These are phyloP conservation scores for Nothobranchius furzeri DNA, from an alignment of 2,113 vertebrate genomes.

Conservation along the genomic window DNA sequence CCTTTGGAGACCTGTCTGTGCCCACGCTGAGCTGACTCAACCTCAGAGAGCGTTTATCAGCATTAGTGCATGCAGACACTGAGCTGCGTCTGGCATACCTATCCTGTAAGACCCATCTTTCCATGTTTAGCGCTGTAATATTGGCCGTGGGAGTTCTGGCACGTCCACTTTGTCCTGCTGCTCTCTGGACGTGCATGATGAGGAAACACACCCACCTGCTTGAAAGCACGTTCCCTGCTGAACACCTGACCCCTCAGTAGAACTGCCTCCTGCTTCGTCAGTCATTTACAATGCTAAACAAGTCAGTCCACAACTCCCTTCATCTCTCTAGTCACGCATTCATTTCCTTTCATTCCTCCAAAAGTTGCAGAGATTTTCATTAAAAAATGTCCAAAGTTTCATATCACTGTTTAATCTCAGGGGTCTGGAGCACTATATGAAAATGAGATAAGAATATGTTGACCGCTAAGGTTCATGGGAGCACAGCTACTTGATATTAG, in stretches of 20 bases:
- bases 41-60: constrained; percentile 48
- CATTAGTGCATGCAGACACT: constrained; percentile 45
- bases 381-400: constrained; percentile 32
- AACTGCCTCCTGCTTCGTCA: constrained; percentile 15
- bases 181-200: constrained; percentile 21
- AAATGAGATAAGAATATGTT: constrained; percentile 64
- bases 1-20: not conserved
- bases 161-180: constrained; percentile 39
- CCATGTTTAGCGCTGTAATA: constrained; percentile 48
- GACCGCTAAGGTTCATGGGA: constrained; percentile 49
- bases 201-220: constrained; percentile 26
- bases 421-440: constrained; percentile 47
- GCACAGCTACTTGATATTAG: constrained; percentile 43
- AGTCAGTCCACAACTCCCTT: constrained; percentile 3
- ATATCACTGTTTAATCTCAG: constrained; percentile 42
- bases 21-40: not conserved
- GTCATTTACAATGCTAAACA: constrained; percentile 56
- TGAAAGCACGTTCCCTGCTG: constrained; percentile 31
- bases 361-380: constrained; percentile 46
- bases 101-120: constrained; percentile 10
- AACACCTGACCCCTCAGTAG: constrained; percentile 46
- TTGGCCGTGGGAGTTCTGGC: constrained; percentile 39
- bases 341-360: constrained; percentile 22
- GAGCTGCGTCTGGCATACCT: constrained; percentile 7
- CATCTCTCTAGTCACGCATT: not conserved